A percentile compares a stretch with the other conserved stretches of the same genome.
phyloP scores from a whole-genome alignment of 2,113 vertebrate genomes.

The Galbula dea region DNA sequence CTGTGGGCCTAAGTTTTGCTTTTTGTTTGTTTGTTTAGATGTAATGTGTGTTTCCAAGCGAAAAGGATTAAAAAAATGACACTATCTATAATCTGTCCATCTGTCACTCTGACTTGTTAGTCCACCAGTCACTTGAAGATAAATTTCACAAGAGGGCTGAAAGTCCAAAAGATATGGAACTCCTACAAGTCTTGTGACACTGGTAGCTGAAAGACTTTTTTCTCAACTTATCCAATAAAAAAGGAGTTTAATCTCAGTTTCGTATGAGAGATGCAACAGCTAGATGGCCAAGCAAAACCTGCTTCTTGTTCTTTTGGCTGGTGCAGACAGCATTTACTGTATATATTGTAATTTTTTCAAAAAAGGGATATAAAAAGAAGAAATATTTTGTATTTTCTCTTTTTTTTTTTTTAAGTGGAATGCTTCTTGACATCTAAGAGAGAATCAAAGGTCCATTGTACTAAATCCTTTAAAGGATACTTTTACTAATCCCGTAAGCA shows the following conservation, averaged over 20 bases:
- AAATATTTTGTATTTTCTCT: not conserved
- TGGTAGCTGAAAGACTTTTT: not conserved
- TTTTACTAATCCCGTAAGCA: not conserved
- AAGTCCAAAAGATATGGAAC: not conserved
- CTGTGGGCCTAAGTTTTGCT: not conserved
- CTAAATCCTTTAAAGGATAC: not conserved
- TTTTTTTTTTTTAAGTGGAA: not conserved
- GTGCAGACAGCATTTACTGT: rapidly evolving
- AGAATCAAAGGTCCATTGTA: not conserved
- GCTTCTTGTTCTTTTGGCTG: not conserved
- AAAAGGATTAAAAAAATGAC: not conserved
- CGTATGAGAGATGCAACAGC: not conserved
- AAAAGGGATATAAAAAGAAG: not conserved
- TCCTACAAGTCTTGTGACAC: not conserved
- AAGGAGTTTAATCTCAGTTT: not conserved
- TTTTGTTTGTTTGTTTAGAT: not conserved
- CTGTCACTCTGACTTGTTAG: not conserved
- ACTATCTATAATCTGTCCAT: not conserved
- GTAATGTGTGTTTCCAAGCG: not conserved
- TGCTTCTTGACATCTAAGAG: not conserved
- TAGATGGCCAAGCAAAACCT: not conserved
- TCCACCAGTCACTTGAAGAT: not conserved
- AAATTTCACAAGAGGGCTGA: not conserved
- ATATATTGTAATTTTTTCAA: not conserved
- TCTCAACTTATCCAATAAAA: not conserved